Conservation (phyloP, 1,140 invertebrate genomes). For the Drosophila ironensis region DNA sequence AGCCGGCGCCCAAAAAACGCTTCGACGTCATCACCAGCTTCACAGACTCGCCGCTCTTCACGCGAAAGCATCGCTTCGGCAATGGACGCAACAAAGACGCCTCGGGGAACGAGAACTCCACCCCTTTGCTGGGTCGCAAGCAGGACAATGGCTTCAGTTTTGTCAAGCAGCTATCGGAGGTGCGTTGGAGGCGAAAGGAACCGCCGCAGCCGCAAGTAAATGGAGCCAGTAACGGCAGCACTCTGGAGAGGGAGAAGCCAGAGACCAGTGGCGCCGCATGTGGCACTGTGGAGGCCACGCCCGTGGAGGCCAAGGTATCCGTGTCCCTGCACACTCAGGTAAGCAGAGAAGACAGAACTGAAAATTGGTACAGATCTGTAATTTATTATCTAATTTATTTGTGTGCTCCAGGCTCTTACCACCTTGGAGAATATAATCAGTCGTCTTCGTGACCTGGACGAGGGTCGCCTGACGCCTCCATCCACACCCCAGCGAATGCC, state of each 20-base stretch:
- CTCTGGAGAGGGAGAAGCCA: conserved; percentile 44
- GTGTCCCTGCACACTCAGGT: conserved; percentile 83
- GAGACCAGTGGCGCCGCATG: conserved; percentile 36
- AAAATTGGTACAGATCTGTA: background rate
- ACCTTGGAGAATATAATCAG: conserved; percentile 84
- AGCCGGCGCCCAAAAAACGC: conserved; percentile 57
- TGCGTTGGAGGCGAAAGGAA: conserved; percentile 67
- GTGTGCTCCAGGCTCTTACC: conserved; percentile 82
- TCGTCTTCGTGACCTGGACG: conserved; percentile 83
- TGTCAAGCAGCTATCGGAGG: conserved; percentile 77
- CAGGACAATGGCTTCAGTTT: conserved; percentile 78
- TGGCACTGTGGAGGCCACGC: conserved; percentile 69
- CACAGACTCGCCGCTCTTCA: conserved; percentile 81
- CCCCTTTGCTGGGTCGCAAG: conserved; percentile 67
- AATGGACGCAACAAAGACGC: conserved; percentile 64
- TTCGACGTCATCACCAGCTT: conserved; percentile 81
- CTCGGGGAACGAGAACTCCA: conserved; percentile 58
- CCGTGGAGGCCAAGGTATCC: conserved; percentile 76
- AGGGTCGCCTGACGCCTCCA: conserved; percentile 82
- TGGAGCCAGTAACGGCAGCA: conserved; percentile 48
- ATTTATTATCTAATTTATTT: background rate
- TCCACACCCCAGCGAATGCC: conserved; percentile 86
- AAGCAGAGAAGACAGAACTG: background rate
- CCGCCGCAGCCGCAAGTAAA: conserved; percentile 23
- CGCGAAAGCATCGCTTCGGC: conserved; percentile 80